Percentiles rank a stretch among this genome's conserved stretches.
Conservation (phyloP, 37 sponge, comb jelly and placozoan species). For the Mnemiopsis leidyi region DNA sequence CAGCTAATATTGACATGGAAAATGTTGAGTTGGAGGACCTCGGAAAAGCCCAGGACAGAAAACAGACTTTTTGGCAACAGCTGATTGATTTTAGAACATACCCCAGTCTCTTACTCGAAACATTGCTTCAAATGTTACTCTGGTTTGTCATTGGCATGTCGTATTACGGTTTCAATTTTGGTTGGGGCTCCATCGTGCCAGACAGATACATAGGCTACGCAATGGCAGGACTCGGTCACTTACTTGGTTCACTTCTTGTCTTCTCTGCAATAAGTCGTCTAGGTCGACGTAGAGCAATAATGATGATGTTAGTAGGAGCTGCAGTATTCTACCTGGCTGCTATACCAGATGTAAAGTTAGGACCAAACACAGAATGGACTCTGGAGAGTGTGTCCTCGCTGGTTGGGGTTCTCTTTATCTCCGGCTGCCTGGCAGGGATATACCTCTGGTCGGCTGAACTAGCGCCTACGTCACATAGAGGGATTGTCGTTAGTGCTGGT, state of each 20-base stretch:
- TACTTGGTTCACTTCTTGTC: neutral
- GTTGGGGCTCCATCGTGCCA: constrained; percentile 40
- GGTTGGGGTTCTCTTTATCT: no score
- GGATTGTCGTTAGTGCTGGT: no score
- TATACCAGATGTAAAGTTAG: neutral
- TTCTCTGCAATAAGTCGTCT: neutral
- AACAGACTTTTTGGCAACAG: neutral
- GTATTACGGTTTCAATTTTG: constrained; percentile 47
- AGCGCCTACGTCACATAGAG: no score
- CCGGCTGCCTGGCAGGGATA: no score
- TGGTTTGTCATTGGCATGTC: constrained; percentile 36
- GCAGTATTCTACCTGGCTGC: neutral
- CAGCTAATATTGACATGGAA: neutral
- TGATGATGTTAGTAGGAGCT: neutral
- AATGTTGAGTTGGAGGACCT: neutral
- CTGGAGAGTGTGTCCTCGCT: no score
- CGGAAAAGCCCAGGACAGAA: neutral
- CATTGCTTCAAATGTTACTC: neutral
- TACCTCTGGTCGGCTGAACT: no score
- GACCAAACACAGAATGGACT: no score
- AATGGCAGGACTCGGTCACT: neutral
- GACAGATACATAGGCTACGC: constrained; percentile 21
- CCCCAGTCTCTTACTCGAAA: neutral
- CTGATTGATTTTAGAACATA: neutral
- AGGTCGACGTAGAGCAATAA: neutral